Base-by-base conservation (phyloP, 2,888 invertebrate genomes). In the Philereme transversata region DNA sequence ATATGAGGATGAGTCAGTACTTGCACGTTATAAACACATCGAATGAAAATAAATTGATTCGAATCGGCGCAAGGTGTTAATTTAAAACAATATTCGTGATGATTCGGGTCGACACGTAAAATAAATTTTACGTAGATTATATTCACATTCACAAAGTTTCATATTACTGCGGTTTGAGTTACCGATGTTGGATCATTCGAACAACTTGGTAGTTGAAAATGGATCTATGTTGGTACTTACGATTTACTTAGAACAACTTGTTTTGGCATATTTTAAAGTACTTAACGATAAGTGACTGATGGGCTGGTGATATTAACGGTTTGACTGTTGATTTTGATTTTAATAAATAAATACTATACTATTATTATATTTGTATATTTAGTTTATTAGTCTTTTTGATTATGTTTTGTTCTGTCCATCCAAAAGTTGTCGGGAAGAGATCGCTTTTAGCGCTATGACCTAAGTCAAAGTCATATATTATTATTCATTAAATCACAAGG, bases 81-180 rank as follows among this genome's bases (percentile, higher is more conserved):
- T 50, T 49, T 49, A 50, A 52, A 50, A 57, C 58, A 57, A 59
- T 58, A 51, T 45, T 45, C 10, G 47, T 51, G 53, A 22, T 11
- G 57, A 63, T 57, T 64, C 46, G 56, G 67, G 64, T 64, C 51
- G 54, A 22, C 47, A 38, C 34, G 52, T 57, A 56, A 60, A 48
- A 55, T 56, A 57, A 52, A 40, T 48, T 51, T 52, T 46, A 57
- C 54, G 55, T 60, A 49, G 54, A 64, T 61, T 65, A 68, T 61
- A 63, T 65, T 70, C 48, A 69, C 69, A 71, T 73, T 73, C 68
- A 63, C 74, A 70, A 73, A 77, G 79, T 74, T 68, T 79, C 78
- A 67, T 48, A 55, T 79, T 78, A 68, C 73, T 72, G 78, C 63
- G 76, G 79, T 72, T 73, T 73, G 52, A 51, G 60, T 65, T 69